Percentiles rank a stretch among this genome's conserved stretches.
These are phyloP conservation scores for Aphidoletes aphidimyza DNA, from an alignment of 2,888 invertebrate genomes.

Conservation along the genomic window DNA sequence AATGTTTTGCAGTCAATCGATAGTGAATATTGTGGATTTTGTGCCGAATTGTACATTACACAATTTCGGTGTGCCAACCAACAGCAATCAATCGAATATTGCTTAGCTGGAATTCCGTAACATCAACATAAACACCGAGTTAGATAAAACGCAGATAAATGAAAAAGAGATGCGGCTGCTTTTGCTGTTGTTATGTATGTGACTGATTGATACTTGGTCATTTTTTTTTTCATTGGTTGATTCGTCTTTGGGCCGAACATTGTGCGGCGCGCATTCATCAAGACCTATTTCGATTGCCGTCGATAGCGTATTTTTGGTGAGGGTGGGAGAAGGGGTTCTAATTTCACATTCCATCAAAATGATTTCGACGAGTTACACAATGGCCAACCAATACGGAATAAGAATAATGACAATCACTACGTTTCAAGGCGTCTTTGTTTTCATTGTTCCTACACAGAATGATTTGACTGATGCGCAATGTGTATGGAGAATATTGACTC, in stretches of 20 bases:
- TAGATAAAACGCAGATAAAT: constrained; percentile 50
- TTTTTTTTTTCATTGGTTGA: not conserved
- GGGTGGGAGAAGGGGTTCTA: too few relatives aligned
- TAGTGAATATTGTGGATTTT: not conserved
- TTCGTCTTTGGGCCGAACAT: too few relatives aligned
- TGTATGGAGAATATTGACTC: too few relatives aligned
- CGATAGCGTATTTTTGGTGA: not conserved
- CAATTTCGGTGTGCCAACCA: not conserved
- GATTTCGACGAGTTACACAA: not conserved
- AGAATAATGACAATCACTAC: not conserved
- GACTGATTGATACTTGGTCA: constrained; percentile 50
- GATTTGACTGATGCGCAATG: not conserved
- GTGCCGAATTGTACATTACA: not conserved
- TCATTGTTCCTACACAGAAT: not conserved
- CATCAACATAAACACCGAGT: too few relatives aligned
- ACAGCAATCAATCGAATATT: not conserved
- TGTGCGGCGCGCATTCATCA: not conserved
- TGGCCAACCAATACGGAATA: not conserved
- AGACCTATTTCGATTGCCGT: not conserved
- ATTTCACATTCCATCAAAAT: not conserved
- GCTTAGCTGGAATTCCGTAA: not conserved
- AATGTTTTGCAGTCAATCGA: not conserved
- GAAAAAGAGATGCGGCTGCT: not conserved
- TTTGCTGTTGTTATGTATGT: too few relatives aligned
- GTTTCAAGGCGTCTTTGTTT: not conserved